Conservation (phyloP, 2,888 invertebrate genomes). For the Hyalella azteca region DNA sequence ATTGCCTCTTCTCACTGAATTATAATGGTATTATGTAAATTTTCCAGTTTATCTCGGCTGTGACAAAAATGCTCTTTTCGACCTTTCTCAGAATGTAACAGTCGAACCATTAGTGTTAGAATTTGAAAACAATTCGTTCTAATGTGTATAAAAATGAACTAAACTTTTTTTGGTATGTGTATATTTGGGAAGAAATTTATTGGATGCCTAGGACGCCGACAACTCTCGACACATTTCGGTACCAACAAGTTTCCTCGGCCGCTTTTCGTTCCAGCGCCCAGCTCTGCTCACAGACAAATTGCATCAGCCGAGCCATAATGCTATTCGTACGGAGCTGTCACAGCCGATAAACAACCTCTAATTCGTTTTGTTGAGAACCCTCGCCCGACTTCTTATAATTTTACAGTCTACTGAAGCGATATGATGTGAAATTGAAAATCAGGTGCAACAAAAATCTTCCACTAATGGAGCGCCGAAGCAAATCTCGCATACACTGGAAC, state of each 20-base stretch:
- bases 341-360: background rate
- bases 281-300: background rate
- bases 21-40: no score
- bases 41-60: no score
- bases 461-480: background rate
- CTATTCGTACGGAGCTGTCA: constrained; percentile 2
- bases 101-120: no score
- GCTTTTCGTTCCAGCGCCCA: background rate
- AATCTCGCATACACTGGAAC: background rate
- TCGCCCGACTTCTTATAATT: background rate
- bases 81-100: no score
- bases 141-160: no score
- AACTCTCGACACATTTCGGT: background rate
- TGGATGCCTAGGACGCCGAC: background rate
- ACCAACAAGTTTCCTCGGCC: background rate
- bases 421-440: background rate
- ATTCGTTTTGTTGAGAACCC: background rate
- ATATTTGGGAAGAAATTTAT: no score
- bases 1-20: no score
- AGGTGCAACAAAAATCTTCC: no score
- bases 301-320: background rate
- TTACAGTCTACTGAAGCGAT: background rate
- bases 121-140: no score
- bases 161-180: no score
- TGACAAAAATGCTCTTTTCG: no score